Conservation (phyloP, 2,888 invertebrate species). For the Drosophila ezoana region DNA sequence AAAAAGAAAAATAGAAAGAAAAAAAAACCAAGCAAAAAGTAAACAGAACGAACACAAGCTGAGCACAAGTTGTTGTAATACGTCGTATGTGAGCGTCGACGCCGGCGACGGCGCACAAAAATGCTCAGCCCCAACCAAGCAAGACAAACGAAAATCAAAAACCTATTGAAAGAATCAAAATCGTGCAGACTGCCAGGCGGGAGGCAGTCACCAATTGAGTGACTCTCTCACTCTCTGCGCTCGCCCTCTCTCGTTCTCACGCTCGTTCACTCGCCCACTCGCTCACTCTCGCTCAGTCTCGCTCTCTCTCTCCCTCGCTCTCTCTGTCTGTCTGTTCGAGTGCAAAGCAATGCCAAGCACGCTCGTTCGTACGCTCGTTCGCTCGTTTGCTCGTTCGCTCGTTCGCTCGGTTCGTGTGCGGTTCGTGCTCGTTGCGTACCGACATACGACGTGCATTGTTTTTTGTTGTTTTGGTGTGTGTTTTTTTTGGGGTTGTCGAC, state of each 20-base stretch:
- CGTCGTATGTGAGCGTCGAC: constrained; percentile 27
- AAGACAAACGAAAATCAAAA: constrained; percentile 65
- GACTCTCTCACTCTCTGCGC: constrained; percentile 38
- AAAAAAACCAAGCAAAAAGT: constrained; percentile 50
- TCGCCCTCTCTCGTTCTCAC: constrained; percentile 17
- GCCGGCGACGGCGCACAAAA: constrained; percentile 72
- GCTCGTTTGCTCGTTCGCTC: constrained; percentile 11
- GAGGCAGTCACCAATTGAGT: constrained; percentile 60
- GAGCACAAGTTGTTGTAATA: constrained; percentile 53
- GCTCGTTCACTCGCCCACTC: constrained; percentile 25
- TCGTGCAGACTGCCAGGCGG: constrained; percentile 42
- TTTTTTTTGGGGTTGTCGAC: constrained; percentile 82
- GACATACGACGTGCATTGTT: constrained; percentile 24
- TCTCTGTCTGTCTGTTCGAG: constrained; percentile 25
- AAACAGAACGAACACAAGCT: constrained; percentile 54
- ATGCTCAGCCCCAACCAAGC: constrained; percentile 63
- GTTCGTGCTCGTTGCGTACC: constrained; percentile 34
- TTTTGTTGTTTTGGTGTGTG: constrained; percentile 11
- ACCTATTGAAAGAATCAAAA: constrained; percentile 77
- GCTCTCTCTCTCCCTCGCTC: constrained; percentile 9
- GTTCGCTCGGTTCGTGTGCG: constrained; percentile 27
- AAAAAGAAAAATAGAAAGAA: constrained; percentile 15
- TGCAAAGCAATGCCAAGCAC: constrained; percentile 28
- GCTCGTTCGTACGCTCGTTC: constrained; percentile 24
- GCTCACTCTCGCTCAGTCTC: constrained; percentile 1